Evolutionary conservation across 23 tunicate species (phyloP), one percentile per base, ranked within the genome.

Genomic region (Trididemnum miniatum): DNA sequence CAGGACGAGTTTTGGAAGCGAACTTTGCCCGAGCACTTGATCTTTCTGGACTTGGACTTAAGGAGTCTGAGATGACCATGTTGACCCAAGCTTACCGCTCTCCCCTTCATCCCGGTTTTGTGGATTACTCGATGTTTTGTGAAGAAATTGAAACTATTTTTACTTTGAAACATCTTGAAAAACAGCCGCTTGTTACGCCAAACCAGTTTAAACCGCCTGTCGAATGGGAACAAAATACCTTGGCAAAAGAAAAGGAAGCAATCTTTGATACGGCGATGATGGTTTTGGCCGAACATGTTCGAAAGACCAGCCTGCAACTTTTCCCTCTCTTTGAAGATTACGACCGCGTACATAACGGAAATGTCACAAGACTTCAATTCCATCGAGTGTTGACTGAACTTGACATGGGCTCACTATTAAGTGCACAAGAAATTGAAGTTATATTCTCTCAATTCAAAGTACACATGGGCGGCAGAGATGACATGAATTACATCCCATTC

Each of bases 321-420:
- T 93, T 88, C 76, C 98, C 92, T 1, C 79, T 88, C 29, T 93
- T 93, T 65, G 98, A 93, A 81, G 98, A 93, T 60, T 88, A 84
- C 60, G 98, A 93, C 35, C 52, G 87, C 15, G 90, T 85, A 15
- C 93, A 93, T 76, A 93, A 88, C 74, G 98, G 98, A 29, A 39
- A 82, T n/a, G 92, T 88, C 2, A 89, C 98, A 2, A 72, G 77
- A 37, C 76, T 64, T 34, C 93, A 88, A 35, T 93, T 93, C 65
- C 90, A 80, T 38, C 86, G 98, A 3, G 98, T 93, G 22, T 71
- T 93, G 57, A 88, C 78, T 52, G 94, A 88, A 62, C 87, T 93
- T 32, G 87, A 93, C 26, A 85, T 93, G 81, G 87, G 88, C 0
- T 65, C 73, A 22, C 64, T 93, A 62, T 80, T 88, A 22, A 88